Evolutionary conservation across 2,888 invertebrate species (phyloP).

Genomic region (Pinctada fucata): DNA sequence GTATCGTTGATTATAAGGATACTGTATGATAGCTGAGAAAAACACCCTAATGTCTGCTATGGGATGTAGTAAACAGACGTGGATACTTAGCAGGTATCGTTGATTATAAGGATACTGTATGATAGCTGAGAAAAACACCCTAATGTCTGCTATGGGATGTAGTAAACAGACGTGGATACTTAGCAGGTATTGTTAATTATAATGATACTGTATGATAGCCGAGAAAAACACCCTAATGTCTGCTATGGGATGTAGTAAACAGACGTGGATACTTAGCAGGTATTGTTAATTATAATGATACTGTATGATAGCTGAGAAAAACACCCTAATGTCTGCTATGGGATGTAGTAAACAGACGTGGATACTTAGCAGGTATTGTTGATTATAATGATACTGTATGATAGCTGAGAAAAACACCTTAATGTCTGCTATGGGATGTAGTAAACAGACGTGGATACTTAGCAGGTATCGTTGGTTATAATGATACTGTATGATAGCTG

Average conservation of each 20-base stretch:
- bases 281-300: too few relatives aligned
- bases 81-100: slow-evolving; percentile 78
- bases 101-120: too few relatives aligned
- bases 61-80: slow-evolving; percentile 84
- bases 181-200: slow-evolving; percentile 57
- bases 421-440: slow-evolving; percentile 84
- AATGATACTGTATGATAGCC: too few relatives aligned
- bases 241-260: slow-evolving; percentile 85
- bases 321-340: slow-evolving; percentile 82
- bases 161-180: slow-evolving; percentile 82
- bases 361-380: slow-evolving; percentile 78
- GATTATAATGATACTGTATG: too few relatives aligned
- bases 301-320: too few relatives aligned
- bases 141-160: slow-evolving; percentile 84
- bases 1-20: slow-evolving; percentile 76
- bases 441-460: slow-evolving; percentile 82
- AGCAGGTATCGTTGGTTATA: slow-evolving; percentile 60
- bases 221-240: slow-evolving; percentile 82
- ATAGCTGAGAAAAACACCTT: slow-evolving; percentile 83
- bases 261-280: slow-evolving; percentile 80
- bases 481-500: too few relatives aligned
- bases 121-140: slow-evolving; percentile 82
- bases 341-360: slow-evolving; percentile 84
- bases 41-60: slow-evolving; percentile 82
- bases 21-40: slow-evolving; percentile 85